Evolutionary conservation across 2,888 invertebrate species (phyloP), one percentile per base, ranked within the genome.

Genomic region (Alloscopus bannaensis): DNA sequence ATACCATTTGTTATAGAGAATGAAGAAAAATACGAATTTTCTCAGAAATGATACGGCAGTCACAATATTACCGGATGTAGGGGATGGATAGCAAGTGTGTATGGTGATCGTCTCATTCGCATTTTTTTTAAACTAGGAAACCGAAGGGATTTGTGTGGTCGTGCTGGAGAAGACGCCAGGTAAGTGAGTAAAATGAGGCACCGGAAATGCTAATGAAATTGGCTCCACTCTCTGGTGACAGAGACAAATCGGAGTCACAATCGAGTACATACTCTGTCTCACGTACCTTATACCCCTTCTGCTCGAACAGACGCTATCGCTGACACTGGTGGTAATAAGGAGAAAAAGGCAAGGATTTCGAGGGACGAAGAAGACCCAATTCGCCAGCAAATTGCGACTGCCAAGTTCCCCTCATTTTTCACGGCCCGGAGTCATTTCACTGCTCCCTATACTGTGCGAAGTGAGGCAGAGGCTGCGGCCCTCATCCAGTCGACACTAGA

Each of bases 381-480:
- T 50, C 40, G 65, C 29, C 24, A 26, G 50, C 65, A 72, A 68
- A 81, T 77, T 80, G 81, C 69, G 52, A 79, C 59, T 47, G 75
- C 75, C 78, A 91, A 92, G 16, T 99, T 99, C 89, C 99, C 99
- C 0, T 96, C 97, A 47, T 99, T 99, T 89, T 99, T 97, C 89
- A 94, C 94, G 0, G 89, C 91, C 3, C 90, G 91, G 75, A 97
- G 97, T 84, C 94, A 93, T 0, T 91, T 88, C 84, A 89, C 89
- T 72, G 92, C 94, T 0, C 95, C 96, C 0, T 93, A 94, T 87
- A 91, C 91, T 86, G 91, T 95, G 0, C 82, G 89, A 0, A 89
- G 90, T 70, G 89, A 93, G 0, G 70, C 85, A 3, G 92, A 94
- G 69, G 96, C 95, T 0, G 97, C 98, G 0, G 87, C 88, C n/a